Base-by-base conservation (phyloP, 2,888 invertebrate genomes). In the Pycnomerus fuliginosus region DNA sequence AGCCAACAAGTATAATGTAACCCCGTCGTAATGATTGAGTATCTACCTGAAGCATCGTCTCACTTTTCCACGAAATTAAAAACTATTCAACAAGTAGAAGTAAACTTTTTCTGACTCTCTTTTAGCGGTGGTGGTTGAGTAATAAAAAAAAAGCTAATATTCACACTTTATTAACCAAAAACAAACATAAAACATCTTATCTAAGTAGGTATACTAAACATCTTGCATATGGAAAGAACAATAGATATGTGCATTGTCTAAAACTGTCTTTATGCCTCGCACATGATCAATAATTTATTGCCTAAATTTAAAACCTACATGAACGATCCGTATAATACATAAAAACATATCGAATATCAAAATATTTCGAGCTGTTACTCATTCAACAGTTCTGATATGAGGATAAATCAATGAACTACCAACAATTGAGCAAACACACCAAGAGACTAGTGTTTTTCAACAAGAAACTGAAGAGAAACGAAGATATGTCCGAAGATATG, bases 161-260 rank as follows among this genome's bases (percentile, higher is more conserved):
- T 68, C 71, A 71, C 71, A 71, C 71, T 71, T 71, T 70, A 71
- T 69, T 69, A 66, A 67, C 64, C 59, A 61, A 69, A 68, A 69
- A 69, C 68, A 68, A 69, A 70, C 66, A 67, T 65, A 70, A 69
- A 68, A 69, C 69, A 68, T 68, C 64, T 69, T 64, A 66, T 61
- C 63, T 67, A 67, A 63, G 61, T 68, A 65, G 64, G n/a, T n/a
- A n/a, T 25, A 62, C 66, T 70, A 70, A 67, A 71, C 69, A 71
- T 69, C 66, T 69, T 69, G 66, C 66, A 61, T 67, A 69, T 69
- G 68, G 68, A 70, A 70, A 70, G 67, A 70, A 69, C 69, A 68
- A 62, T 67, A 66, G 60, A 69, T 64, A 65, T 68, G 70, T 70
- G 70, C 70, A 68, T 61, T 64, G 61, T 66, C 65, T 68, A 66